These are phyloP conservation scores for Xerus rutilus DNA, from an alignment of 2,797 vertebrate genomes.

Conservation along the genomic window DNA sequence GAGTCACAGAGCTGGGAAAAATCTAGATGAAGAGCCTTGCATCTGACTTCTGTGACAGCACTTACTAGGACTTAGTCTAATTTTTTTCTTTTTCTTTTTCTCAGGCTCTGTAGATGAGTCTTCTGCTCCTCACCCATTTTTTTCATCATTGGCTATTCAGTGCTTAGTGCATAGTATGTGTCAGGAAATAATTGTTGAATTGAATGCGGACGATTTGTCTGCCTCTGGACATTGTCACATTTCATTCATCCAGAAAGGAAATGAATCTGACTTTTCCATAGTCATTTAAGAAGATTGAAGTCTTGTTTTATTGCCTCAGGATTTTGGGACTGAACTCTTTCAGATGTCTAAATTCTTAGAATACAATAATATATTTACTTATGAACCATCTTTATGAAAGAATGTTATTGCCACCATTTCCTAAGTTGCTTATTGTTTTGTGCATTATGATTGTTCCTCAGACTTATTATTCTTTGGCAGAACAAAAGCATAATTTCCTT, in stretches of 20 bases:
- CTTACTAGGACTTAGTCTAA: neutral
- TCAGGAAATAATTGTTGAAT: constrained; percentile 46
- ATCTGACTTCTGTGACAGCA: neutral
- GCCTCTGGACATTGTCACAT: neutral
- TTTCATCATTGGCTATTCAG: neutral
- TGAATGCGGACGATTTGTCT: constrained; percentile 25
- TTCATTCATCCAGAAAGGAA: constrained; percentile 51
- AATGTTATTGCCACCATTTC: constrained; percentile 5
- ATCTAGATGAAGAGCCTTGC: neutral
- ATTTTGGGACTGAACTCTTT: constrained; percentile 48
- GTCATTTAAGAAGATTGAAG: neutral
- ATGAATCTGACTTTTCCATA: constrained; percentile 23
- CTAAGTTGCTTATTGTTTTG: constrained; percentile 12
- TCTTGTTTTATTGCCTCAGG: constrained; percentile 29
- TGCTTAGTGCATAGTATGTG: neutral
- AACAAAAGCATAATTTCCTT: neutral
- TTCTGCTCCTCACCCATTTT: neutral
- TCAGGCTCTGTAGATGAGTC: neutral
- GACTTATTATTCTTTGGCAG: neutral
- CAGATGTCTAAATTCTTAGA: constrained; percentile 56
- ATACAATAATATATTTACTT: constrained; percentile 4
- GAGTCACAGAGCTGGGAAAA: neutral
- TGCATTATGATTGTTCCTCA: neutral
- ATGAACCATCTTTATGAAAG: constrained; percentile 31
- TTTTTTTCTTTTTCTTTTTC: constrained; percentile 1